Conservation (phyloP, 2,888 invertebrate genomes). For the Synergus itoensis region DNA sequence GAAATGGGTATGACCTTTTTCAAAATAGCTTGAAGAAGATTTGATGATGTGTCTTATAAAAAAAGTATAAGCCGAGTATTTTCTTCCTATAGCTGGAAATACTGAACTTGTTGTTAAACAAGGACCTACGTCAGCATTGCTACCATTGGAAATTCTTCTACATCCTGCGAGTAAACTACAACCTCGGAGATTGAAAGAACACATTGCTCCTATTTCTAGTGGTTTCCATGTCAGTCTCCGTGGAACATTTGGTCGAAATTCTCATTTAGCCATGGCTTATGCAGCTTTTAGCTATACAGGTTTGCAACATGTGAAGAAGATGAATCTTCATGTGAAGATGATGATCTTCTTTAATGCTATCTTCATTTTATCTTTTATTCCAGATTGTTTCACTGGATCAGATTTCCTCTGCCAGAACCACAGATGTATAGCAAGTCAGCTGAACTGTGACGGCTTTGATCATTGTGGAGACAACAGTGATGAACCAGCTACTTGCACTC, state of each 20-base stretch:
- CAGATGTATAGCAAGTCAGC: slow-evolving; percentile 83
- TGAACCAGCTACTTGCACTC: slow-evolving; percentile 82
- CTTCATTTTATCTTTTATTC: slow-evolving; percentile 47
- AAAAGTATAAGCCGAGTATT: no score
- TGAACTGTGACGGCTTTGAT: slow-evolving; percentile 88
- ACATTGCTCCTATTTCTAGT: slow-evolving; percentile 81
- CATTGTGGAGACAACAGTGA: slow-evolving; percentile 88
- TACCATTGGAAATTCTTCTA: slow-evolving; percentile 81
- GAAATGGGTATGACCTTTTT: slow-evolving; percentile 79
- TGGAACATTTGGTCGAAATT: slow-evolving; percentile 83
- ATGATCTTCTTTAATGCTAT: neutral
- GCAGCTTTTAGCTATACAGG: slow-evolving; percentile 86
- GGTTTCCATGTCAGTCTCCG: slow-evolving; percentile 86
- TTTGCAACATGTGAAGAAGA: slow-evolving; percentile 67
- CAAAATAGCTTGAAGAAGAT: neutral
- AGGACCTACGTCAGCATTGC: slow-evolving; percentile 84
- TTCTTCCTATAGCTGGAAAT: slow-evolving; percentile 78
- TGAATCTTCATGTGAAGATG: neutral
- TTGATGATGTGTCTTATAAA: neutral
- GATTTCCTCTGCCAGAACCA: slow-evolving; percentile 87
- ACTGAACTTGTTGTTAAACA: slow-evolving; percentile 83
- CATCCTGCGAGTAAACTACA: slow-evolving; percentile 78
- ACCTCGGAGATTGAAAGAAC: slow-evolving; percentile 79
- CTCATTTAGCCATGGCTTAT: slow-evolving; percentile 84
- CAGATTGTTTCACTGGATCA: slow-evolving; percentile 84